Evolutionary conservation across 2,113 vertebrate genomes (phyloP).

Genomic region (Montifringilla adamsi): DNA sequence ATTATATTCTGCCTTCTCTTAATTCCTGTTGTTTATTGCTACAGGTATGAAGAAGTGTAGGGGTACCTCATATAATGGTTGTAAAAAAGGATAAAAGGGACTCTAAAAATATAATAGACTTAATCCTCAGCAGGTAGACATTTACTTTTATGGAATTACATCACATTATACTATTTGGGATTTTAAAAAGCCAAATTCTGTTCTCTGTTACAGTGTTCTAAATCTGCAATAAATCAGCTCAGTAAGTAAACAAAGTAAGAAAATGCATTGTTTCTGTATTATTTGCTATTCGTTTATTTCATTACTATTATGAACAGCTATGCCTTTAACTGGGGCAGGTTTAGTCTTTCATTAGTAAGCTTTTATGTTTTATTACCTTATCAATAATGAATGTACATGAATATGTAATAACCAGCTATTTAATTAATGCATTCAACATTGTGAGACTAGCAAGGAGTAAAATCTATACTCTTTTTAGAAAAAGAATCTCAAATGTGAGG

Average conservation of each 20-base stretch:
- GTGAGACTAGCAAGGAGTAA: neutral
- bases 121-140: slow-evolving; percentile 11
- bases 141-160: neutral
- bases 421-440: slow-evolving; percentile 46
- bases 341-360: slow-evolving; percentile 26
- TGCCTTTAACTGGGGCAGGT: slow-evolving; percentile 35
- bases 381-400: slow-evolving; percentile 60
- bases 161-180: neutral
- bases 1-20: neutral
- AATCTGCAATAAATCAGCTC: slow-evolving; percentile 1
- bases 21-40: neutral
- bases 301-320: neutral
- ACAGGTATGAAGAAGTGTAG: neutral
- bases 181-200: neutral
- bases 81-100: neutral
- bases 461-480: slow-evolving; percentile 8
- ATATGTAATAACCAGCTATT: slow-evolving; percentile 56
- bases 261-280: neutral
- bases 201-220: neutral
- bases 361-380: slow-evolving; percentile 59
- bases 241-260: neutral
- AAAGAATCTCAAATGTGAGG: neutral
- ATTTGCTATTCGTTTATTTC: slow-evolving; percentile 4
- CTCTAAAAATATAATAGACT: slow-evolving; percentile 3
- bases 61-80: neutral